A percentile compares a stretch with the other conserved stretches of the same genome.
Evolutionary conservation across 2,888 invertebrate species (phyloP).

Genomic region (Melieria picta): DNA sequence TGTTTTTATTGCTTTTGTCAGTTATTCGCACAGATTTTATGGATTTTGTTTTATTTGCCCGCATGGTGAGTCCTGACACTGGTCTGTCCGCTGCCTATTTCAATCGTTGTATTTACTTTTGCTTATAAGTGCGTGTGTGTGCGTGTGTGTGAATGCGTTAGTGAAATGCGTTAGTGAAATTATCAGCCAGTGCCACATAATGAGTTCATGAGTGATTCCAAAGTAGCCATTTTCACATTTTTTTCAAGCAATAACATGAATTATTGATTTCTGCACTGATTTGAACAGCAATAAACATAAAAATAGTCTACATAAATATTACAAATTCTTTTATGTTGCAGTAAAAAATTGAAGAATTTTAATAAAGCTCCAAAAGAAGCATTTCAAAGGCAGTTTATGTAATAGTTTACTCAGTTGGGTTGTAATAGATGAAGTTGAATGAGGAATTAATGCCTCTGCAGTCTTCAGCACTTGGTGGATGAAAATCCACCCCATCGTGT

Average conservation of each 20-base stretch:
- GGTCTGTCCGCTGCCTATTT: neutral
- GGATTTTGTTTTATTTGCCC: slow-evolving; percentile 28
- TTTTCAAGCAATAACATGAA: neutral
- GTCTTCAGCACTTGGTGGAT: too few species aligned
- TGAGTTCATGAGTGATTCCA: slow-evolving; percentile 5
- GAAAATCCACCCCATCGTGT: too few species aligned
- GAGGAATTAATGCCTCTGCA: too few species aligned
- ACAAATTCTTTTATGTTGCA: too few species aligned
- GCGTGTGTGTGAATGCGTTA: neutral
- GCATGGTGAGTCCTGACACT: too few species aligned
- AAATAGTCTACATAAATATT: too few species aligned
- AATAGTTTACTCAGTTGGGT: too few species aligned
- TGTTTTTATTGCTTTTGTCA: slow-evolving; percentile 33
- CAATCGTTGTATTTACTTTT: neutral
- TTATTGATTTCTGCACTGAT: neutral
- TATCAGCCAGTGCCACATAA: neutral
- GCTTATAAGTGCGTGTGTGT: neutral
- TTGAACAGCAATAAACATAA: too few species aligned
- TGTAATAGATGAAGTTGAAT: too few species aligned
- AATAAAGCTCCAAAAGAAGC: too few species aligned
- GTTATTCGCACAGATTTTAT: slow-evolving; percentile 29
- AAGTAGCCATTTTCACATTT: neutral
- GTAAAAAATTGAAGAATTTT: too few species aligned
- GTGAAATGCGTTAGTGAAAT: neutral
- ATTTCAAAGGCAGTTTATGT: too few species aligned